phyloP scores from a whole-genome alignment of 2,888 invertebrate species.

The Sisyra terminalis region DNA sequence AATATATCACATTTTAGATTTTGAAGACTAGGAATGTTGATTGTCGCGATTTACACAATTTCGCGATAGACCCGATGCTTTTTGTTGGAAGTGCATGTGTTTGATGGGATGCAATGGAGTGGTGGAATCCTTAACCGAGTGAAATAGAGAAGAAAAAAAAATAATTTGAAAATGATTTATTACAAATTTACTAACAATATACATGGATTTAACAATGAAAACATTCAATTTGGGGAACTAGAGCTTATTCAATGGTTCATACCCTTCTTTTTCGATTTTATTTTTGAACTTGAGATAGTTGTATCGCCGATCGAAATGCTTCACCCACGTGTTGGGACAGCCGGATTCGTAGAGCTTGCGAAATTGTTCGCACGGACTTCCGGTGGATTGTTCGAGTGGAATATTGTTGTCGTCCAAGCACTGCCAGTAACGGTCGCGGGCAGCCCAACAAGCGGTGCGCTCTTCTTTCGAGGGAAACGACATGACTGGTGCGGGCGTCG shows the following conservation, averaged over 20 bases:
- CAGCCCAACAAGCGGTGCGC: conserved; percentile 67
- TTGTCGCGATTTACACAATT: conserved; percentile 1
- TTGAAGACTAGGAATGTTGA: no score
- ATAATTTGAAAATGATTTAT: background rate
- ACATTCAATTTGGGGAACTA: background rate
- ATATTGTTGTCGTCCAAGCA: conserved; percentile 59
- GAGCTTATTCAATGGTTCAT: conserved; percentile 50
- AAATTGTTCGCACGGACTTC: conserved; percentile 44
- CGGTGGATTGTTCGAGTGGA: conserved; percentile 37
- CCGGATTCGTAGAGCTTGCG: conserved; percentile 58
- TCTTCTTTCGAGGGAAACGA: conserved; percentile 68
- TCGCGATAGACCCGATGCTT: conserved; percentile 7
- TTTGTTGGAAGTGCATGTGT: background rate
- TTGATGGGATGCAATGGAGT: no score
- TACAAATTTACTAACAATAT: background rate
- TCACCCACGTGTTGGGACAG: conserved; percentile 78
- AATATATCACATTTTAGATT: no score
- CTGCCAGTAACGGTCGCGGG: conserved; percentile 78
- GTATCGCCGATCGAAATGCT: conserved; percentile 84
- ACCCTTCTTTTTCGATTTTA: conserved; percentile 71
- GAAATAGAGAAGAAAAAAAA: background rate
- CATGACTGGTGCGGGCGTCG: conserved; percentile 35
- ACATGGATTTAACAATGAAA: background rate
- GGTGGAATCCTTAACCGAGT: background rate
- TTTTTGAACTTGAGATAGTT: conserved; percentile 78